These are phyloP conservation scores for Leptonema lineaticorne DNA, from an alignment of 1,140 invertebrate genomes.

Conservation along the genomic window DNA sequence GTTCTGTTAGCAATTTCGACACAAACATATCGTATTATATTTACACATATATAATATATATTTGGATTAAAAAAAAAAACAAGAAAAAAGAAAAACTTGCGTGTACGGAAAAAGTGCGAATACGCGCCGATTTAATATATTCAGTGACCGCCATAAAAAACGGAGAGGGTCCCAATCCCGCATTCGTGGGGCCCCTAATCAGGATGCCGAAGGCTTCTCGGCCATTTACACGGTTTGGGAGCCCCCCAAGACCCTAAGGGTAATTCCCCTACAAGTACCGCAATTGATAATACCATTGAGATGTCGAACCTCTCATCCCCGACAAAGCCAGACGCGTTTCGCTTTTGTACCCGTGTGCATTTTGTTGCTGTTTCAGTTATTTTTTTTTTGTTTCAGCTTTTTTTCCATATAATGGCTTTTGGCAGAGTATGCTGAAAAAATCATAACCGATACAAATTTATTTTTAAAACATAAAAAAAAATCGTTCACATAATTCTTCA, in stretches of 20 bases:
- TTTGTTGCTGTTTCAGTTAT: too few relatives aligned
- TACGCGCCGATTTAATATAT: slow-evolving; percentile 35
- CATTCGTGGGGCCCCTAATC: slow-evolving; percentile 22
- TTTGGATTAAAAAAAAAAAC: slow-evolving; percentile 8
- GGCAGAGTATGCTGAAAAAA: too few relatives aligned
- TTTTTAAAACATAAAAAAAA: too few relatives aligned
- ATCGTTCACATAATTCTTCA: too few relatives aligned
- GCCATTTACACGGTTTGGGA: slow-evolving; percentile 32
- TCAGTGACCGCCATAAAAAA: slow-evolving; percentile 39
- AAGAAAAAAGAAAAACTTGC: neutral
- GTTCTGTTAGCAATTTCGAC: too few relatives aligned
- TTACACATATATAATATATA: too few relatives aligned
- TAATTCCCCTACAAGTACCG: neutral
- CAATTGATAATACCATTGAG: slow-evolving; percentile 35
- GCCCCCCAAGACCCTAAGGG: neutral
- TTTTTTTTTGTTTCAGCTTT: too few relatives aligned
- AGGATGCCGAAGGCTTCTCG: slow-evolving; percentile 31
- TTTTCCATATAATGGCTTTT: too few relatives aligned
- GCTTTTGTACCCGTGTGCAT: too few relatives aligned
- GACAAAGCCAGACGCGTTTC: too few relatives aligned
- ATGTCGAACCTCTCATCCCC: slow-evolving; percentile 10
- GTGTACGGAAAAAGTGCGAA: slow-evolving; percentile 8
- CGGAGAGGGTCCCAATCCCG: neutral
- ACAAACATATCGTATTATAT: too few relatives aligned
- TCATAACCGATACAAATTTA: too few relatives aligned